These are phyloP conservation scores for Acanthococcus lagerstroemiae DNA, from an alignment of 2,888 invertebrate genomes.

Conservation along the genomic window DNA sequence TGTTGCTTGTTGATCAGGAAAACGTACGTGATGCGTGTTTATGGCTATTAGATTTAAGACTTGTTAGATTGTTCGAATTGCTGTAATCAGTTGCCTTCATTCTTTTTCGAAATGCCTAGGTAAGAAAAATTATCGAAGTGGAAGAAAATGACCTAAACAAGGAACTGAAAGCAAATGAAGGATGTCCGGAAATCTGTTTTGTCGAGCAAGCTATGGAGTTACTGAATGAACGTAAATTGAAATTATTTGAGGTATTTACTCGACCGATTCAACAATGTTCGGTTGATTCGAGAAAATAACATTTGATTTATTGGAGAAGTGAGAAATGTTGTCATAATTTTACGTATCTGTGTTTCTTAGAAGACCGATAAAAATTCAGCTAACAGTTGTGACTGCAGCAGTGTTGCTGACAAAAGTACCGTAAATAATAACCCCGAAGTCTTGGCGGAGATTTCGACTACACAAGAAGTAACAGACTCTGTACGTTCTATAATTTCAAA, in stretches of 20 bases:
- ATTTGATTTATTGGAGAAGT: no score
- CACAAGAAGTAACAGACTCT: background rate
- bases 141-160: slow-evolving; percentile 57
- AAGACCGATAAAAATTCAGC: no score
- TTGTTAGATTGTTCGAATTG: background rate
- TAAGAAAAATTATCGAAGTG: slow-evolving; percentile 58
- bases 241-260: slow-evolving; percentile 11
- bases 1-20: slow-evolving; percentile 58
- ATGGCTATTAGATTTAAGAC: background rate
- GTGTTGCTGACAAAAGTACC: no score
- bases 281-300: no score
- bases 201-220: slow-evolving; percentile 71
- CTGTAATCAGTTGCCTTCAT: background rate
- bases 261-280: no score
- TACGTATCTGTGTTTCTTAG: no score
- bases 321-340: no score
- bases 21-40: slow-evolving; percentile 57
- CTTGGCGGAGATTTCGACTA: background rate
- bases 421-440: no score
- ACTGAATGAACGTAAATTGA: slow-evolving; percentile 48
- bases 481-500: background rate
- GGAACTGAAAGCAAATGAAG: slow-evolving; percentile 52
- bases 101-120: slow-evolving; percentile 40
- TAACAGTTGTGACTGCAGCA: no score
- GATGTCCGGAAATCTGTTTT: slow-evolving; percentile 73